Evolutionary conservation across 2,888 invertebrate species (phyloP).

Genomic region (Ophonus ardosiacus): DNA sequence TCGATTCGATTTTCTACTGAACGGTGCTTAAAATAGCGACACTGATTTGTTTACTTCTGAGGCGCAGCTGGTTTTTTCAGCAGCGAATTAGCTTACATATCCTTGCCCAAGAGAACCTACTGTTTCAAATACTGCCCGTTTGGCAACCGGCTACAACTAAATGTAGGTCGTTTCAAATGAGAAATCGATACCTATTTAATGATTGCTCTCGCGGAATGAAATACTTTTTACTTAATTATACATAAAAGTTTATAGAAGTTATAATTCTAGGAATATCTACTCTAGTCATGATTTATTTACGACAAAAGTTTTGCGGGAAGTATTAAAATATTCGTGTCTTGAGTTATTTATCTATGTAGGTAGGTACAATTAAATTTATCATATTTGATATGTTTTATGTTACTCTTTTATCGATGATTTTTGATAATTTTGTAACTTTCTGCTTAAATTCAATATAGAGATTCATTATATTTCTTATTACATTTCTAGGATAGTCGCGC

Average conservation of each 20-base stretch:
- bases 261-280: too few species aligned
- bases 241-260: too few species aligned
- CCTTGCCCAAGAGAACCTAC: neutral
- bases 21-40: constrained; percentile 33
- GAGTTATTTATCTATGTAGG: too few species aligned
- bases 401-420: too few species aligned
- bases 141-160: too few species aligned
- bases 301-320: neutral
- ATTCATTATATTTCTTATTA: too few species aligned
- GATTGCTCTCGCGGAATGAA: neutral
- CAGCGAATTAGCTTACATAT: constrained; percentile 24
- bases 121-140: neutral
- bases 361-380: too few species aligned
- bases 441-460: too few species aligned
- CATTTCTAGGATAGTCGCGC: too few species aligned
- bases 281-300: neutral
- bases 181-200: constrained; percentile 12
- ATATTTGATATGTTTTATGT: too few species aligned
- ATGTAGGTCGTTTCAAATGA: constrained; percentile 14
- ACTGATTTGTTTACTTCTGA: constrained; percentile 32
- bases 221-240: neutral
- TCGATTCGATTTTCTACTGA: constrained; percentile 44
- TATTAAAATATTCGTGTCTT: too few species aligned
- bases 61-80: constrained; percentile 17
- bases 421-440: too few species aligned